A percentile compares a stretch with the other conserved stretches of the same genome.
Evolutionary conservation across 2,113 vertebrate species (phyloP).

Genomic region (Rostratula benghalensis): DNA sequence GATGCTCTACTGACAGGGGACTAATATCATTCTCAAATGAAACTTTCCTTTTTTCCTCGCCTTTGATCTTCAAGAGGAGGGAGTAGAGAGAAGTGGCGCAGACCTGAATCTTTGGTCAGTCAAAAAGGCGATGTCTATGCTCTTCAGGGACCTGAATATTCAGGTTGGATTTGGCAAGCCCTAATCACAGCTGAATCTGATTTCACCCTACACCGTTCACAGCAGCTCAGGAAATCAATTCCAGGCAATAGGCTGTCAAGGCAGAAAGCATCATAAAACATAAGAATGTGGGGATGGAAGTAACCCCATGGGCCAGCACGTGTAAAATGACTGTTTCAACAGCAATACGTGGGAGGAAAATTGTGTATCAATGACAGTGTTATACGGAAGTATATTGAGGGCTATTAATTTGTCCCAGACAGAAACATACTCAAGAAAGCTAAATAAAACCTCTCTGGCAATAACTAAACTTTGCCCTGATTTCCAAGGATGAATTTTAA

Average conservation of each 20-base stretch:
- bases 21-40: background rate
- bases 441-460: conserved; percentile 23
- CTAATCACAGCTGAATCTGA: background rate
- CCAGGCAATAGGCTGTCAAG: background rate
- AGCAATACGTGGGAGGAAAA: background rate
- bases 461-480: conserved; percentile 37
- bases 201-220: background rate
- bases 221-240: background rate
- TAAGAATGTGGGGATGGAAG: background rate
- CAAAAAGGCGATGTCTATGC: fast-evolving
- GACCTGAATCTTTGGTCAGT: background rate
- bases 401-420: background rate
- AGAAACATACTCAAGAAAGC: conserved; percentile 3
- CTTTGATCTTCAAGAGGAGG: background rate
- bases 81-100: background rate
- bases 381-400: background rate
- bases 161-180: background rate
- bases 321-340: background rate
- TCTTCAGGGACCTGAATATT: background rate
- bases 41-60: background rate
- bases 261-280: background rate
- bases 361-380: background rate
- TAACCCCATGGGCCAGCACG: fast-evolving
- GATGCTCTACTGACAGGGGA: background rate
- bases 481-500: conserved; percentile 41